Conservation (phyloP, 2,113 vertebrate species). For the Cinclus cinclus region DNA sequence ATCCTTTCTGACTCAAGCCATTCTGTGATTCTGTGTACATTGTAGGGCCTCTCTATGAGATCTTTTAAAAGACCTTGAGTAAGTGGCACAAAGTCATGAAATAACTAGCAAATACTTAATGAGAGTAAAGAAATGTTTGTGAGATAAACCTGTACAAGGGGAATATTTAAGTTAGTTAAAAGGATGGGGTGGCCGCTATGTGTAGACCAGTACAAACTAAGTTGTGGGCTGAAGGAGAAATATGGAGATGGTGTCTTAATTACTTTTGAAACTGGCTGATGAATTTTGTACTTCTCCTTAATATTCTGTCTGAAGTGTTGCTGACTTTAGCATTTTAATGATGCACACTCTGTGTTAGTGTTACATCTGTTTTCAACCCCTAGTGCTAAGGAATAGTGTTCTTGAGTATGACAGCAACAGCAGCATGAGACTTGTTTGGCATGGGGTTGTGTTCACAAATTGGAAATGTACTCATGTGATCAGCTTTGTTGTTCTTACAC, state of each 20-base stretch:
- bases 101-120: background rate
- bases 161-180: background rate
- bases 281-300: background rate
- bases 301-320: background rate
- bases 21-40: background rate
- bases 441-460: background rate
- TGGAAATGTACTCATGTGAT: background rate
- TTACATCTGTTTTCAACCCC: rapidly evolving
- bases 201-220: background rate
- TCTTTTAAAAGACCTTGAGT: background rate
- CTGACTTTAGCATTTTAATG: background rate
- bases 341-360: background rate
- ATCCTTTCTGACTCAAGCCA: background rate
- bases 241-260: background rate
- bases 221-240: background rate
- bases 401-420: background rate
- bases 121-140: background rate
- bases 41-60: background rate
- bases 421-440: background rate
- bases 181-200: background rate
- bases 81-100: background rate
- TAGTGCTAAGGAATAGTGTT: background rate
- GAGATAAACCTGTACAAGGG: background rate
- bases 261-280: background rate
- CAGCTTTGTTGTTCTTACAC: background rate